Percentiles rank a stretch among this genome's conserved stretches.
phyloP scores from a whole-genome alignment of 2,888 invertebrate species.

The Troides helena region DNA sequence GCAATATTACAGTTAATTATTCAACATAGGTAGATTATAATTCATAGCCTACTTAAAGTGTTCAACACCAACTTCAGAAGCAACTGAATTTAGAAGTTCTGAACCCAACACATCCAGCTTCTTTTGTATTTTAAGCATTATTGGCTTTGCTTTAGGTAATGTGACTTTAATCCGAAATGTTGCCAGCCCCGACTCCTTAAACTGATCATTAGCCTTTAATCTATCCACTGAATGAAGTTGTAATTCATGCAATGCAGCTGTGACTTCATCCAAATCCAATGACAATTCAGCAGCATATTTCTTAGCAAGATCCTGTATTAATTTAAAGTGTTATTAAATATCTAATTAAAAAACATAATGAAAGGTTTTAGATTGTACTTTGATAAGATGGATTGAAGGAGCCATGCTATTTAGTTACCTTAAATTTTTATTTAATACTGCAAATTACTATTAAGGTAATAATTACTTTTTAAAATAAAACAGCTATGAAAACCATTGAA shows the following conservation, averaged over 20 bases:
- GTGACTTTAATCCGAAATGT: constrained; percentile 85
- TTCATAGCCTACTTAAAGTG: constrained; percentile 56
- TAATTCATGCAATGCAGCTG: constrained; percentile 80
- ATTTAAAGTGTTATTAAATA: too few relatives aligned
- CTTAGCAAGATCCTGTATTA: constrained; percentile 80
- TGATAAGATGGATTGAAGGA: too few relatives aligned
- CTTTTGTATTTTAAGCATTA: constrained; percentile 77
- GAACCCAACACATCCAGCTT: constrained; percentile 74
- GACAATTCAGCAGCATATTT: constrained; percentile 80
- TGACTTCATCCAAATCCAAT: constrained; percentile 72
- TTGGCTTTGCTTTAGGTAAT: constrained; percentile 72
- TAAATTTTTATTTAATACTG: too few relatives aligned
- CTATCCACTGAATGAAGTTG: constrained; percentile 86
- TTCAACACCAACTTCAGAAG: constrained; percentile 64
- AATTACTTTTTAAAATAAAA: too few relatives aligned
- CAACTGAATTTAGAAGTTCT: constrained; percentile 79
- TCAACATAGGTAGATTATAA: too few relatives aligned
- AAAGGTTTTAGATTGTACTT: too few relatives aligned
- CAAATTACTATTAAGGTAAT: too few relatives aligned
- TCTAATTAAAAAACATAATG: too few relatives aligned
- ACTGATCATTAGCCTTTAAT: constrained; percentile 84
- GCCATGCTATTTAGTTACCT: too few relatives aligned
- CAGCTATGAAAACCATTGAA: too few relatives aligned
- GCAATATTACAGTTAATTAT: too few relatives aligned
- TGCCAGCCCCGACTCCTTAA: constrained; percentile 85